A percentile compares a stretch with the other conserved stretches of the same genome.
Evolutionary conservation across 2,113 vertebrate species (phyloP).

Genomic region (Hippocampus barbouri): DNA sequence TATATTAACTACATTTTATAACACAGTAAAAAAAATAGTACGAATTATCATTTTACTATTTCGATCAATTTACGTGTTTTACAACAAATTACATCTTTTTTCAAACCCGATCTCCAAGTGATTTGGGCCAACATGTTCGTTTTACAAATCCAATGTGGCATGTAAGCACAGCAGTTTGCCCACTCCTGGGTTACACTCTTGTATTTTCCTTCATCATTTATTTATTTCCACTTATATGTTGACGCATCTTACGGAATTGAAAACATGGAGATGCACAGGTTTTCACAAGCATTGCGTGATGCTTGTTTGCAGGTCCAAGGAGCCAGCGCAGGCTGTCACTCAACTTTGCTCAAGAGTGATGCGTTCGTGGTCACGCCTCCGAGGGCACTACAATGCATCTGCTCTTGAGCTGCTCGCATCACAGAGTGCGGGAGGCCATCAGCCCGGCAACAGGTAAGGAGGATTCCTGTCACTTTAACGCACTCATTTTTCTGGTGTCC

Average conservation of each 20-base stretch:
- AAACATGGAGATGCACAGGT: background rate
- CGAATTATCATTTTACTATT: background rate
- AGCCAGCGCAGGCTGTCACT: background rate
- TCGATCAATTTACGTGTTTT: background rate
- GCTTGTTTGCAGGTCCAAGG: background rate
- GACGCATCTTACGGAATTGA: background rate
- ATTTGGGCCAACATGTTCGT: background rate
- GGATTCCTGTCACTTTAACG: constrained; percentile 37
- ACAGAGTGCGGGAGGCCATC: constrained; percentile 51
- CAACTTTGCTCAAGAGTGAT: background rate
- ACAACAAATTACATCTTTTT: too few relatives aligned
- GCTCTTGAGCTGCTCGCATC: constrained; percentile 27
- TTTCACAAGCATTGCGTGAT: background rate
- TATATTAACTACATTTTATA: too few relatives aligned
- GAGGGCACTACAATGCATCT: constrained; percentile 19
- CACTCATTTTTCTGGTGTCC: background rate
- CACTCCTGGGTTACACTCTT: background rate
- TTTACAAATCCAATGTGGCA: background rate
- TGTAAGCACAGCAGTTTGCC: background rate
- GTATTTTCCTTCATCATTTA: background rate
- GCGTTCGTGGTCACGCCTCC: constrained; percentile 49
- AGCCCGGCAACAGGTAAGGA: constrained; percentile 56
- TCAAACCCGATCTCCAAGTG: background rate
- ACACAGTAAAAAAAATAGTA: background rate
- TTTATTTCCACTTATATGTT: background rate